A percentile compares a stretch with the other conserved stretches of the same genome.
These are phyloP conservation scores for Mayetiola destructor DNA, from an alignment of 2,888 invertebrate species.

Conservation along the genomic window DNA sequence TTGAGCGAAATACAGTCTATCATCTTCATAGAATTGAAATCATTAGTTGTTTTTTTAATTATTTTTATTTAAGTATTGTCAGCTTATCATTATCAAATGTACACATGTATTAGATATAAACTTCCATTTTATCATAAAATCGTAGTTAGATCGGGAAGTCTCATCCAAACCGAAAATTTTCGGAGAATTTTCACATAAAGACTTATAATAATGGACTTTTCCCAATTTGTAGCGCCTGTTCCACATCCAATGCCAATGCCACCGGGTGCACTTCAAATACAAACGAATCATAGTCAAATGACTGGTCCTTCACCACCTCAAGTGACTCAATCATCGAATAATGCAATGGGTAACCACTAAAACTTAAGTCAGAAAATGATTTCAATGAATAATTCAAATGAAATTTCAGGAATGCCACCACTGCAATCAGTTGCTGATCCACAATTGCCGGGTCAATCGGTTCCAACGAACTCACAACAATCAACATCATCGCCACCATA, in stretches of 20 bases:
- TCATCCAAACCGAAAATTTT: too few relatives aligned
- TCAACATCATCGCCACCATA: slow-evolving; percentile 4
- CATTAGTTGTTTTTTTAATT: too few relatives aligned
- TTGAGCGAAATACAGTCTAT: too few relatives aligned
- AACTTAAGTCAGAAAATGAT: too few relatives aligned
- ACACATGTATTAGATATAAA: too few relatives aligned
- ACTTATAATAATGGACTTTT: neutral
- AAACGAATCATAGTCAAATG: slow-evolving; percentile 21
- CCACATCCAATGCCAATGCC: slow-evolving; percentile 29
- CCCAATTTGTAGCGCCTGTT: slow-evolving; percentile 28
- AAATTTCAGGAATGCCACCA: neutral
- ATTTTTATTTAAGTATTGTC: too few relatives aligned
- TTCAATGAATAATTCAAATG: too few relatives aligned
- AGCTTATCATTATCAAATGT: too few relatives aligned
- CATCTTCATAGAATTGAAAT: too few relatives aligned
- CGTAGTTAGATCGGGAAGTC: too few relatives aligned
- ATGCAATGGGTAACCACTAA: too few relatives aligned
- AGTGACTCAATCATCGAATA: neutral
- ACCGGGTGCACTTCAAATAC: neutral
- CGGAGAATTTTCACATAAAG: neutral
- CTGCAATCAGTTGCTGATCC: neutral
- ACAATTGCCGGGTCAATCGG: neutral
- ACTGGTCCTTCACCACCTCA: slow-evolving; percentile 24
- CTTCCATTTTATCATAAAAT: slow-evolving; percentile 15
- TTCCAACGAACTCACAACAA: slow-evolving; percentile 18